These are phyloP conservation scores for Esperia sulphurella DNA, from an alignment of 2,888 invertebrate species.

Conservation along the genomic window DNA sequence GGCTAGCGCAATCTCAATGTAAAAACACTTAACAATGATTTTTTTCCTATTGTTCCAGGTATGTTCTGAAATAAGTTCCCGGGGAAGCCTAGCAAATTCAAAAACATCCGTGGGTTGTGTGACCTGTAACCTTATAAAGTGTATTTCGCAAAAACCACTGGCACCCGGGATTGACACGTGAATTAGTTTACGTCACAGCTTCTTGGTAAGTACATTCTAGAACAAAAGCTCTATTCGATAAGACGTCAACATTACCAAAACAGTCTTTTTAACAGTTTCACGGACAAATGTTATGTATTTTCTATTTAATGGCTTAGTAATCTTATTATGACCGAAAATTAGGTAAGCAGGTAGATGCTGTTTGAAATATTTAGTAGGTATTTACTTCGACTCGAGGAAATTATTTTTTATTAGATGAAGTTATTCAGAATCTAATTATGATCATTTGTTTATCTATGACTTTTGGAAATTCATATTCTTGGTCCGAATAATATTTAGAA, in stretches of 20 bases:
- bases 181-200: constrained; percentile 35
- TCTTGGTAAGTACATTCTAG: constrained; percentile 29
- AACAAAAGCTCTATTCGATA: constrained; percentile 39
- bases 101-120: constrained; percentile 6
- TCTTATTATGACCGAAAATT: too few relatives aligned
- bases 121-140: neutral
- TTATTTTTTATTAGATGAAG: too few relatives aligned
- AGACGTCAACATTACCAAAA: constrained; percentile 10
- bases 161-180: constrained; percentile 11
- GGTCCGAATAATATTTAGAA: too few relatives aligned
- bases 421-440: too few relatives aligned
- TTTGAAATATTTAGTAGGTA: too few relatives aligned
- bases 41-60: constrained; percentile 36
- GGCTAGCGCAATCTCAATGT: neutral
- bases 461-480: too few relatives aligned
- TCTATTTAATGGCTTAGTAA: too few relatives aligned
- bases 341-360: too few relatives aligned
- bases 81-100: constrained; percentile 15
- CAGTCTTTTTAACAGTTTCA: neutral
- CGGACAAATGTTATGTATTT: neutral
- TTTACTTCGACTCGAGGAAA: too few relatives aligned
- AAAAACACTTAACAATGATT: constrained; percentile 1
- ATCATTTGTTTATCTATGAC: too few relatives aligned
- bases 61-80: constrained; percentile 24
- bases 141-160: constrained; percentile 1